Conservation (phyloP, 2,113 vertebrate genomes). For the Gallinago paraguaiae region DNA sequence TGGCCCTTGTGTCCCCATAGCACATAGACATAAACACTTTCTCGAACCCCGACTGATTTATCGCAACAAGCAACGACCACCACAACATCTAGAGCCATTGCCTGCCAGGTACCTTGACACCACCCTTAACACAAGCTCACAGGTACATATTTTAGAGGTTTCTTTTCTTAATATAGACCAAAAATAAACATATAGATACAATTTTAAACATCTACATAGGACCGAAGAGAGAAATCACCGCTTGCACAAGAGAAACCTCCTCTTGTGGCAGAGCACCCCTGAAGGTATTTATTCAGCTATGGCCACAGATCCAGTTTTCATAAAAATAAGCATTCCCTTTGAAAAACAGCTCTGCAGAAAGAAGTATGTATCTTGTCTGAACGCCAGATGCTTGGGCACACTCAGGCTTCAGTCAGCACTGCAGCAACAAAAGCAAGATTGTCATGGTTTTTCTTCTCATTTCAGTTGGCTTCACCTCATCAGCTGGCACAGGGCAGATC, state of each 20-base stretch:
- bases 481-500: not conserved
- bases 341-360: not conserved
- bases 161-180: not conserved
- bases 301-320: not conserved
- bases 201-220: not conserved
- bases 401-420: not conserved
- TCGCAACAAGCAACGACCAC: accelerated
- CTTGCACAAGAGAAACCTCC: not conserved
- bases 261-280: not conserved
- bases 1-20: not conserved
- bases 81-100: not conserved
- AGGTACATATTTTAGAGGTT: not conserved
- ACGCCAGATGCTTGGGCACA: not conserved
- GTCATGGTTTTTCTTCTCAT: not conserved
- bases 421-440: not conserved
- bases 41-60: not conserved
- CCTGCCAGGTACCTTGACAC: too few species aligned
- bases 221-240: not conserved
- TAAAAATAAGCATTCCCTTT: not conserved
- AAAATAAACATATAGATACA: not conserved
- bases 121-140: not conserved
- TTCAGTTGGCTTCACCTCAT: not conserved
- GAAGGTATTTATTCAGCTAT: accelerated
- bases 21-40: accelerated
- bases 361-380: not conserved